Base-by-base conservation (phyloP, 2,888 invertebrate species). In the Drosophila greeni region DNA sequence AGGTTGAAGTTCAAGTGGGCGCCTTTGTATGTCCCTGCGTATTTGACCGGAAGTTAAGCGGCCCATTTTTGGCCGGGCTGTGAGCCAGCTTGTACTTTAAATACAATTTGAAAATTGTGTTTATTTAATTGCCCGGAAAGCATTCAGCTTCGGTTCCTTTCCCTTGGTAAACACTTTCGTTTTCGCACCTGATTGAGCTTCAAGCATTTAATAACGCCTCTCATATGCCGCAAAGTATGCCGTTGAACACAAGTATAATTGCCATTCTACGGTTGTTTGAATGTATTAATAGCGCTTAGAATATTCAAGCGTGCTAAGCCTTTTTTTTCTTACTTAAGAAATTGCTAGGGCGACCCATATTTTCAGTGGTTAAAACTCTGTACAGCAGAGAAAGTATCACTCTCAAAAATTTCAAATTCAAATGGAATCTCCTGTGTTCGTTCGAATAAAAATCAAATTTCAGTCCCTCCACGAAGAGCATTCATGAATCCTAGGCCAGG, bases 81-180 rank as follows among this genome's bases (percentile, higher is more conserved):
- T 57, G 58, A 9, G 33, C 39, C 53, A 23, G 64, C 45, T 40
- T 70, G 65, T 72, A 77, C 77, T 83, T 83, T 82, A 81, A 82
- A 83, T 81, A 83, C 75, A 76, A 81, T 83, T 83, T 76, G 66
- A 47, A 82, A 81, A 81, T 81, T 81, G 82, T 81, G 84, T 81
- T 83, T 76, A 81, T 81, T 81, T 83, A 83, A 81, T 81, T 81
- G 79, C 67, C 75, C 79, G 82, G 82, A 81, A 81, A 83, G 72
- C 53, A 34, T 54, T 70, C 42, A 31, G 57, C 37, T 45, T 37
- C 42, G 56, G 31, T 33, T 39, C 20, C 36, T 37, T 48, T 18
- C 55, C 51, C 65, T 62, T 33, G 59, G 36, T 61, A 56, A 53
- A 70, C 67, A 60, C 69, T 76, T 76, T 67, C 66, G 68, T 65